phyloP scores from a whole-genome alignment of 1,140 invertebrate genomes.

The Homarus americanus region DNA sequence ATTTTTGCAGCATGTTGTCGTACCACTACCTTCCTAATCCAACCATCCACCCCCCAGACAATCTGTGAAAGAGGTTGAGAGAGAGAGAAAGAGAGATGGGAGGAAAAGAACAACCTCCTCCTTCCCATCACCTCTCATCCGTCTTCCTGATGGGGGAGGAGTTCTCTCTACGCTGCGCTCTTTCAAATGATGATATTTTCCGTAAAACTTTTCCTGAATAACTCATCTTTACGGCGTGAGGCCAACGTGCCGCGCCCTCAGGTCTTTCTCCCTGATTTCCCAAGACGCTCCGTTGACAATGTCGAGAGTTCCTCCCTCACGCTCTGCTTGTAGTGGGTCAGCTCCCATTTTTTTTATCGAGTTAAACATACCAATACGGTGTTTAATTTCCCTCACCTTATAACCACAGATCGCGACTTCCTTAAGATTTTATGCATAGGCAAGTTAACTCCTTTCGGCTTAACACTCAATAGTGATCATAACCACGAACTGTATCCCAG shows the following conservation, averaged over 20 bases:
- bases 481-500: no score
- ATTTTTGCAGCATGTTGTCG: no score
- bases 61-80: no score
- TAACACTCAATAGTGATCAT: no score
- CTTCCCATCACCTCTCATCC: not conserved
- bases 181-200: slow-evolving; percentile 1
- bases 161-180: not conserved
- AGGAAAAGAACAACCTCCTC: not conserved
- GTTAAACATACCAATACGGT: not conserved
- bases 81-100: no score
- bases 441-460: no score
- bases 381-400: no score
- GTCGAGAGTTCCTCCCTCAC: not conserved
- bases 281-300: slow-evolving; percentile 31
- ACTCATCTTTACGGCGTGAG: slow-evolving; percentile 6
- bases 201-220: slow-evolving; percentile 6
- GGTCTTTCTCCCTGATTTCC: slow-evolving; percentile 39
- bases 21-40: no score
- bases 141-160: not conserved
- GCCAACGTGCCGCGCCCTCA: not conserved
- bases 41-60: no score
- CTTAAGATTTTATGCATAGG: no score
- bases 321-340: not conserved
- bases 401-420: no score
- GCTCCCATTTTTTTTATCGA: not conserved